Percentiles rank a stretch among this genome's conserved stretches.
These are phyloP conservation scores for Cerceris ruficornis DNA, from an alignment of 2,888 invertebrate genomes.

Conservation along the genomic window DNA sequence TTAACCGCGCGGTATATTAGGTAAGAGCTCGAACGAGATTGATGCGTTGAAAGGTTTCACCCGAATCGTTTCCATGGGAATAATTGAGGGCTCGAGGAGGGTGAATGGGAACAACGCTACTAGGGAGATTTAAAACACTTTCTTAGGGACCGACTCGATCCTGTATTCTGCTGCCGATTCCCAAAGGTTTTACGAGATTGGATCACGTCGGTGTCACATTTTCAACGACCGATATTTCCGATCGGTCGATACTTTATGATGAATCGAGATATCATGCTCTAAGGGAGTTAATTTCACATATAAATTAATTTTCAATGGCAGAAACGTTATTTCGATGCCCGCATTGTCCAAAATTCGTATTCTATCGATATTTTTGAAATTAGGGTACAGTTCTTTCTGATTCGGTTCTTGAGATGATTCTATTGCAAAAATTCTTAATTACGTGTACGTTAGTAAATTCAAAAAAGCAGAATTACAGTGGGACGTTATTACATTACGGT, in stretches of 20 bases:
- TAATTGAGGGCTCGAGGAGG: slow-evolving; percentile 67
- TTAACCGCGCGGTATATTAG: slow-evolving; percentile 70
- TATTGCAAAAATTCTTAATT: too few species aligned
- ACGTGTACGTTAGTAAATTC: too few species aligned
- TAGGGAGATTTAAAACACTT: slow-evolving; percentile 64
- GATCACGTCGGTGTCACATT: slow-evolving; percentile 47
- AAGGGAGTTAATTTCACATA: too few species aligned
- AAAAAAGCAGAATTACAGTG: too few species aligned
- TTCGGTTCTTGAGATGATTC: too few species aligned
- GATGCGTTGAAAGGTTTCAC: slow-evolving; percentile 72
- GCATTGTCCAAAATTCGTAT: too few species aligned
- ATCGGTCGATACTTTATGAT: slow-evolving; percentile 38
- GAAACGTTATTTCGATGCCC: too few species aligned
- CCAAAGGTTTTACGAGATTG: slow-evolving; percentile 59
- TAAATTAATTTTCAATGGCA: too few species aligned
- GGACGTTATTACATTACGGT: too few species aligned
- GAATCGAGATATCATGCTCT: neutral
- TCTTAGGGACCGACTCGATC: slow-evolving; percentile 35
- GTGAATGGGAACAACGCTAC: slow-evolving; percentile 36
- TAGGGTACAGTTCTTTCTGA: too few species aligned
- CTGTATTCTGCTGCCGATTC: slow-evolving; percentile 32
- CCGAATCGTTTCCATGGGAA: slow-evolving; percentile 72
- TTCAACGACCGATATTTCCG: slow-evolving; percentile 37
- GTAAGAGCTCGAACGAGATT: slow-evolving; percentile 68
- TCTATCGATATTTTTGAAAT: too few species aligned